These are phyloP conservation scores for Drosophila gunungcola DNA, from an alignment of 1,140 invertebrate genomes.

Conservation along the genomic window DNA sequence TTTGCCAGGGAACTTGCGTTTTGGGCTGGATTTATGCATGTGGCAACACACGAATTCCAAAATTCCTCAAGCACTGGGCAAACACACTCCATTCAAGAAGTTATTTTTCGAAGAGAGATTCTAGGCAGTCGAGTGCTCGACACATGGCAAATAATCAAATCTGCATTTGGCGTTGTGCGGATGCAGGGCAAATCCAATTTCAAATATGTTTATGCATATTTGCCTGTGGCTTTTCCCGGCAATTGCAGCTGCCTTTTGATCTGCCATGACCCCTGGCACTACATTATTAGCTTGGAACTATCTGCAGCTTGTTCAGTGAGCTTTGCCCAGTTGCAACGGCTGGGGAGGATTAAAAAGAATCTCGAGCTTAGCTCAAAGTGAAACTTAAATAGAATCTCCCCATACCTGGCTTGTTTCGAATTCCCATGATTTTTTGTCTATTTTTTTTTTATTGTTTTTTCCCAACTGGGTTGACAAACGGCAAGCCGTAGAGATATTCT, in stretches of 20 bases:
- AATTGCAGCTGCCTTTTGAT: slow-evolving; percentile 14
- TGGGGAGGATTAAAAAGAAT: slow-evolving; percentile 27
- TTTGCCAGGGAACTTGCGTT: slow-evolving; percentile 27
- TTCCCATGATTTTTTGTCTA: slow-evolving; percentile 25
- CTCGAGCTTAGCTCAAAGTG: slow-evolving; percentile 17
- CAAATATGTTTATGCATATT: slow-evolving; percentile 33
- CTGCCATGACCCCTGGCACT: background rate
- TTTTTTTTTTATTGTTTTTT: slow-evolving; percentile 14
- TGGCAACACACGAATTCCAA: slow-evolving; percentile 24
- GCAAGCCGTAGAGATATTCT: slow-evolving; percentile 49
- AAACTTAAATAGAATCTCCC: slow-evolving; percentile 34
- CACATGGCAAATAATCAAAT: slow-evolving; percentile 60
- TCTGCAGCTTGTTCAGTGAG: slow-evolving; percentile 18
- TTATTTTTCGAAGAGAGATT: slow-evolving; percentile 43
- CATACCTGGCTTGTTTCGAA: slow-evolving; percentile 8
- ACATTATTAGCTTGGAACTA: slow-evolving; percentile 17
- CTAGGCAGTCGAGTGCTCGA: slow-evolving; percentile 13
- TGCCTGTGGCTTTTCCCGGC: slow-evolving; percentile 30
- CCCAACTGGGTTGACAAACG: slow-evolving; percentile 18
- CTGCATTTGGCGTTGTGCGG: slow-evolving; percentile 38
- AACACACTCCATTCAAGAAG: slow-evolving; percentile 26
- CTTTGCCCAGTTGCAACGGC: slow-evolving; percentile 7
- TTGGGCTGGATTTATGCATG: slow-evolving; percentile 20
- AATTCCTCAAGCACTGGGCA: slow-evolving; percentile 48
- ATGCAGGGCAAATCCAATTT: slow-evolving; percentile 55